Conservation (phyloP, 2,113 vertebrate species). For the Thomomys bottae region DNA sequence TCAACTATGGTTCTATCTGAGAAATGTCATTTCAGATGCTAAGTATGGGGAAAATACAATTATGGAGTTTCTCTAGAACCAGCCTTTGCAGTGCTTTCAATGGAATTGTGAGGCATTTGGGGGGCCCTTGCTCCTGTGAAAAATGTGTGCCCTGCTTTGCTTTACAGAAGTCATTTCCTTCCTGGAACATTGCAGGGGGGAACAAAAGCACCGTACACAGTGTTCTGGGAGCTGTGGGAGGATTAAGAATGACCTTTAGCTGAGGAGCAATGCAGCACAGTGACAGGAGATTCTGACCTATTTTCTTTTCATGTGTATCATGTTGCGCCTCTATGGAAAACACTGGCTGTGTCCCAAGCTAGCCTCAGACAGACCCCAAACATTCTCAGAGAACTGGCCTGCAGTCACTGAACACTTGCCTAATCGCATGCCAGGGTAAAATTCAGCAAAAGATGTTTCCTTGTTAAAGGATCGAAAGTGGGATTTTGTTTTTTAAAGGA, state of each 20-base stretch:
- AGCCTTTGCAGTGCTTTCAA: conserved; percentile 21
- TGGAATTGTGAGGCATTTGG: neutral
- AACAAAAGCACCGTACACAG: neutral
- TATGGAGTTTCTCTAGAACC: neutral
- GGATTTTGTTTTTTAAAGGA: conserved; percentile 6
- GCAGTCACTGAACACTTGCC: neutral
- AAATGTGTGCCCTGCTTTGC: conserved; percentile 32
- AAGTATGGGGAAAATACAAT: neutral
- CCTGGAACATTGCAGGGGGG: conserved; percentile 54
- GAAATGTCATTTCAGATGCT: neutral
- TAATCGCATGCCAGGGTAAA: neutral
- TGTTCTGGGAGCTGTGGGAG: neutral
- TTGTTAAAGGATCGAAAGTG: neutral
- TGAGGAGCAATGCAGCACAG: conserved; percentile 34
- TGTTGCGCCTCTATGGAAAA: conserved; percentile 66
- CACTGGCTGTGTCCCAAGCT: conserved; percentile 18
- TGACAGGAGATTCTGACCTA: conserved; percentile 61
- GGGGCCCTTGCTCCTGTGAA: neutral
- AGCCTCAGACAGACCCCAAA: conserved; percentile 18
- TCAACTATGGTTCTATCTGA: neutral
- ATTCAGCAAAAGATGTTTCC: neutral
- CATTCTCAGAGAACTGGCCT: conserved; percentile 28
- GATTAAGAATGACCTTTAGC: conserved; percentile 74
- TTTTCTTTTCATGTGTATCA: conserved; percentile 69
- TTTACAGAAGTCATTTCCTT: conserved; percentile 59